phyloP scores from a whole-genome alignment of 2,888 invertebrate genomes.

The Nasonia oneida region DNA sequence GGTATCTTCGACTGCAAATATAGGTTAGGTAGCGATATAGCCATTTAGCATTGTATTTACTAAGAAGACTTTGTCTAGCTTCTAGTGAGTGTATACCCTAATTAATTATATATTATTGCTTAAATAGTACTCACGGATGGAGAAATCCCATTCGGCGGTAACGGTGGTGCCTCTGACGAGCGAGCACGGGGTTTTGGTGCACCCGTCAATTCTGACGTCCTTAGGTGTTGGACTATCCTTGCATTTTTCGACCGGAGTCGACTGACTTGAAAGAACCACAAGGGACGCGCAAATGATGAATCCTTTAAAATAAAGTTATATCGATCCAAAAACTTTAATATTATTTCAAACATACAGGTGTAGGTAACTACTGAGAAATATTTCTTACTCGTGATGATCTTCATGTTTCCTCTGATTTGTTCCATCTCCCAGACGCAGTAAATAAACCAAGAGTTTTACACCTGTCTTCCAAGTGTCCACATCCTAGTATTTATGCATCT shows the following conservation, averaged over 20 bases:
- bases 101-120: too few relatives aligned
- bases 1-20: slow-evolving; percentile 65
- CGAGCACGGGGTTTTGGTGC: slow-evolving; percentile 61
- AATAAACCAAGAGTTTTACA: too few relatives aligned
- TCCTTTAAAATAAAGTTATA: slow-evolving; percentile 25
- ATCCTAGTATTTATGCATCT: too few relatives aligned
- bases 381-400: slow-evolving; percentile 40
- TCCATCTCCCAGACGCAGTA: too few relatives aligned
- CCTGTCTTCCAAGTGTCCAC: too few relatives aligned
- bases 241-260: slow-evolving; percentile 63
- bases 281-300: slow-evolving; percentile 27
- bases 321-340: too few relatives aligned
- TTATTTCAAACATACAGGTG: too few relatives aligned
- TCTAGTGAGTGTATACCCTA: too few relatives aligned
- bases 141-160: slow-evolving; percentile 60
- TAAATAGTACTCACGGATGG: slow-evolving; percentile 45
- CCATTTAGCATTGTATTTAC: too few relatives aligned
- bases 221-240: slow-evolving; percentile 43
- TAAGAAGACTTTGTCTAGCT: too few relatives aligned
- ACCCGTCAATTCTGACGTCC: slow-evolving; percentile 63
- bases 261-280: slow-evolving; percentile 51
- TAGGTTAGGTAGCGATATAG: too few relatives aligned
- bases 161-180: slow-evolving; percentile 64
- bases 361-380: neutral
- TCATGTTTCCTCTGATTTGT: slow-evolving; percentile 18